A percentile compares a stretch with the other conserved stretches of the same genome.
Conservation (phyloP, 2,113 vertebrate genomes). For the Anoura caudifer region DNA sequence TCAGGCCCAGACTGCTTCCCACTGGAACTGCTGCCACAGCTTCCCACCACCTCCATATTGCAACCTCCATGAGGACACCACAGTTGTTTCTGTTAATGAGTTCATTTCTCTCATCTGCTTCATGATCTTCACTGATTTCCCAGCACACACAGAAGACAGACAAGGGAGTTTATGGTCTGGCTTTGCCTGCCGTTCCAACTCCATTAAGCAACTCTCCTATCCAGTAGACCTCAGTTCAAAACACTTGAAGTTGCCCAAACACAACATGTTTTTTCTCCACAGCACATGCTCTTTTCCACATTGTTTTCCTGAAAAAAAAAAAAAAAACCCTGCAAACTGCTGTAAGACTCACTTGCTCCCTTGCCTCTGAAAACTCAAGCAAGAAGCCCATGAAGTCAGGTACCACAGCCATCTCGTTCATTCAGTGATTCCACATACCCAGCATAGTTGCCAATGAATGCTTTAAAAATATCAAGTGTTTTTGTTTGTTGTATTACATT, state of each 20-base stretch:
- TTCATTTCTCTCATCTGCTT: neutral
- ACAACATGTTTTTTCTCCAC: neutral
- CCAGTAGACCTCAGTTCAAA: neutral
- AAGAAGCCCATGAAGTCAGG: neutral
- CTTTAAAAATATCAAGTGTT: neutral
- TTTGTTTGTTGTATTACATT: neutral
- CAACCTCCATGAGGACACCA: neutral
- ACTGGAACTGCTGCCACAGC: neutral
- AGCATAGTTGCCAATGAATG: neutral
- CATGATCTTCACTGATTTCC: neutral
- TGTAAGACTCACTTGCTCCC: neutral
- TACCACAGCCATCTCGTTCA: neutral
- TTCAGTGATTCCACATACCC: neutral
- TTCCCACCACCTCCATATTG: neutral
- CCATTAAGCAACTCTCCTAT: neutral
- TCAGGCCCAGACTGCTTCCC: neutral
- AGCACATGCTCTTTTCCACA: neutral
- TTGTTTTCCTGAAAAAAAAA: neutral
- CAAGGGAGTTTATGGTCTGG: neutral
- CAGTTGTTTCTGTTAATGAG: neutral
- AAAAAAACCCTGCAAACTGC: neutral
- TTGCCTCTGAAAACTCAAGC: neutral
- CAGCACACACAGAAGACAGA: neutral
- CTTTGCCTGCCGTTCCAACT: neutral
- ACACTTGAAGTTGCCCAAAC: neutral